phyloP scores from a whole-genome alignment of 2,113 vertebrate species.

The Prietella phreatophila region DNA sequence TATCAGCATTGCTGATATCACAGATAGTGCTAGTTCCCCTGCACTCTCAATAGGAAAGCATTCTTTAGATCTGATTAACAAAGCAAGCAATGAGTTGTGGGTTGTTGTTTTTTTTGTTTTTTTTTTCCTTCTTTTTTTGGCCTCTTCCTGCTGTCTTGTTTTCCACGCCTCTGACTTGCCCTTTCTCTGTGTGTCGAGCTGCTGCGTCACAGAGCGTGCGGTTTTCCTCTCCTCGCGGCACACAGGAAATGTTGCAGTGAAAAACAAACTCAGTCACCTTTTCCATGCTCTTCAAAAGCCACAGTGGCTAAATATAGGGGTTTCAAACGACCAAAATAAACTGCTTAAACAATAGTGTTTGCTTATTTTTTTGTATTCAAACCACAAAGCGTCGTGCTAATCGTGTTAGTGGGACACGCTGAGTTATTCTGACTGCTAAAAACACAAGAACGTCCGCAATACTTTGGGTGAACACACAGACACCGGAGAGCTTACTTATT shows the following conservation, averaged over 20 bases:
- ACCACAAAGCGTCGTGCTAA: conserved; percentile 43
- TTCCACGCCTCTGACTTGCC: conserved; percentile 69
- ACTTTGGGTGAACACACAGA: background rate
- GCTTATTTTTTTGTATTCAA: conserved; percentile 36
- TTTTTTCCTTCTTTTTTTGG: conserved; percentile 32
- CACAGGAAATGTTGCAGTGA: conserved; percentile 76
- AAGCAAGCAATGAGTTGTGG: conserved; percentile 19
- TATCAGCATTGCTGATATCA: background rate
- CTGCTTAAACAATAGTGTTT: conserved; percentile 63
- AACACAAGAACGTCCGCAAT: background rate
- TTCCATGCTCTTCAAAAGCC: conserved; percentile 73
- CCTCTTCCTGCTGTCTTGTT: conserved; percentile 75
- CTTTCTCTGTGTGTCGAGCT: conserved; percentile 60
- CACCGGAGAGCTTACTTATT: background rate
- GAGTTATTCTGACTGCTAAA: background rate
- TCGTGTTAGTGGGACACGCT: conserved; percentile 35
- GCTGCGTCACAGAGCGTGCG: conserved; percentile 71
- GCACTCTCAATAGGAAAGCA: conserved; percentile 19
- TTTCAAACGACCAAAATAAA: conserved; percentile 67
- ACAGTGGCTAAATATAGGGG: conserved; percentile 72
- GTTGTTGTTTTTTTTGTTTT: conserved; percentile 34
- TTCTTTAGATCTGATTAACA: conserved; percentile 38
- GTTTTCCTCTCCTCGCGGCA: conserved; percentile 68
- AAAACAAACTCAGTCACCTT: conserved; percentile 78
- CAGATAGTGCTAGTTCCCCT: background rate